Evolutionary conservation across 2,888 invertebrate species (phyloP).

Genomic region (Helobdella robusta): DNA sequence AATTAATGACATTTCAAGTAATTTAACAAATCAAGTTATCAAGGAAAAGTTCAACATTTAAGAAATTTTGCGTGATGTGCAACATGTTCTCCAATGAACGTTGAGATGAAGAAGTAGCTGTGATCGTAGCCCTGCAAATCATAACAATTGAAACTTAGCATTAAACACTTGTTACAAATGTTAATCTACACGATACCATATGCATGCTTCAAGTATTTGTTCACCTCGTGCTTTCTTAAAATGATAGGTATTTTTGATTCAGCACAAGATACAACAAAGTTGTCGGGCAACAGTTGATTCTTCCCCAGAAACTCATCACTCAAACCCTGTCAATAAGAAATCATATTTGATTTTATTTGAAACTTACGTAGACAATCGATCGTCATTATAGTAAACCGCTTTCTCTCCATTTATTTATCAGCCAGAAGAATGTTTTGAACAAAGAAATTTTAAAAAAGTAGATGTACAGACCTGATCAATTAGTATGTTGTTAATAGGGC

Average conservation of each 20-base stretch:
- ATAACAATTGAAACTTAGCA: slow-evolving; percentile 4
- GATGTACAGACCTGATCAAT: slow-evolving; percentile 68
- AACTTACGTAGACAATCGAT: background rate
- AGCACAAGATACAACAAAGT: slow-evolving; percentile 65
- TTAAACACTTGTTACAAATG: background rate
- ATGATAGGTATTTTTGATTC: slow-evolving; percentile 57
- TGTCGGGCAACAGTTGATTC: slow-evolving; percentile 72
- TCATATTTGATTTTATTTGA: background rate
- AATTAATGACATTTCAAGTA: too few species aligned
- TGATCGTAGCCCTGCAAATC: slow-evolving; percentile 72
- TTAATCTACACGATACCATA: background rate
- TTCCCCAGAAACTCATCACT: slow-evolving; percentile 69
- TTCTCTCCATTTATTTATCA: background rate
- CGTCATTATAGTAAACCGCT: background rate
- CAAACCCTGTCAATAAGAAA: slow-evolving; percentile 59
- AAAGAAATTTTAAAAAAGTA: background rate
- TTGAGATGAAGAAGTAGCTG: slow-evolving; percentile 80
- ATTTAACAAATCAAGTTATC: too few species aligned
- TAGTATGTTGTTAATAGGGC: slow-evolving; percentile 70
- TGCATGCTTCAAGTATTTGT: background rate
- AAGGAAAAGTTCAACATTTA: too few species aligned
- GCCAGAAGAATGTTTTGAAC: background rate
- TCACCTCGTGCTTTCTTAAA: slow-evolving; percentile 46
- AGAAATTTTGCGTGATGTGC: slow-evolving; percentile 74
- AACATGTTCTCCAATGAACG: slow-evolving; percentile 85